Conservation (phyloP, 2,888 invertebrate species). For the Phalangium opilio region DNA sequence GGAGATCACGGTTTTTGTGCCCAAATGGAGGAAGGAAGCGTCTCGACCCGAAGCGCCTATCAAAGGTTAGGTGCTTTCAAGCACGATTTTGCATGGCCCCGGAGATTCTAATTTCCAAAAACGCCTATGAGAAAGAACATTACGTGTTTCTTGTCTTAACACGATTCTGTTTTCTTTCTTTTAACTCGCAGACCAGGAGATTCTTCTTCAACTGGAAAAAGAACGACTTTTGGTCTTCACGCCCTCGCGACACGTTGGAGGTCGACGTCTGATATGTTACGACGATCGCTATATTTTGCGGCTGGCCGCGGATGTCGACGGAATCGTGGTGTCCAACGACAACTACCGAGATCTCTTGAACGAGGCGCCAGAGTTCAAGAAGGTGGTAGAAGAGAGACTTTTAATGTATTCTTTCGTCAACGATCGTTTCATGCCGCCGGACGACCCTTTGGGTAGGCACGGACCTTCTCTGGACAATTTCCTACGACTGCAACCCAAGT, state of each 20-base stretch:
- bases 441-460: constrained; percentile 74
- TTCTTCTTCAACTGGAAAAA: constrained; percentile 68
- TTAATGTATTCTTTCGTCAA: constrained; percentile 95
- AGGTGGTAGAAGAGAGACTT: constrained; percentile 77
- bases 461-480: constrained; percentile 79
- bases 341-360: constrained; percentile 81
- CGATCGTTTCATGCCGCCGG: constrained; percentile 87
- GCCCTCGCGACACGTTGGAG: constrained; percentile 72
- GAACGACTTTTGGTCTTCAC: constrained; percentile 80
- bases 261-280: constrained; percentile 52
- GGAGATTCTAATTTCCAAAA: no score
- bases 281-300: constrained; percentile 62
- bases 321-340: constrained; percentile 89
- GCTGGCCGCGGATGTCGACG: constrained; percentile 71
- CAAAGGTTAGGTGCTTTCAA: constrained; percentile 36
- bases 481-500: constrained; percentile 43
- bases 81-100: neutral
- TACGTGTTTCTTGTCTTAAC: neutral
- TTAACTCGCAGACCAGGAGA: constrained; percentile 54
- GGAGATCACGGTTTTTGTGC: constrained; percentile 88
- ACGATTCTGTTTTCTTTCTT: constrained; percentile 6
- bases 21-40: constrained; percentile 87
- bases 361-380: constrained; percentile 62
- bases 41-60: constrained; percentile 76
- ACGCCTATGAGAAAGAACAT: no score